Base-by-base conservation (phyloP, 2,113 vertebrate genomes). In the Brachyistius frenatus region DNA sequence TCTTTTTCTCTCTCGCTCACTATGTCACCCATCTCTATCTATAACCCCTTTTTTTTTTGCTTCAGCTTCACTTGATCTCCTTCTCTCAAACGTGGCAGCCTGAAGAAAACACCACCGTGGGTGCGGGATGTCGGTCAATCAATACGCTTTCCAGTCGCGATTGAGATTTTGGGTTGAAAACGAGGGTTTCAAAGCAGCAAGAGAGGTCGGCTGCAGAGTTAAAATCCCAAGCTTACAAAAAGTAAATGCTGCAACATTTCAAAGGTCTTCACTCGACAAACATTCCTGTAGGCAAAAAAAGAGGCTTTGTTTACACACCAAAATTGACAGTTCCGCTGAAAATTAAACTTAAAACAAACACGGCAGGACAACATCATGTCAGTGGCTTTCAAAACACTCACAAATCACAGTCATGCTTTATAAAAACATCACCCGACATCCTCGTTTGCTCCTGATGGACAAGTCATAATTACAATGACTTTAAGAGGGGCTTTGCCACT, bases 61-160 rank as follows among this genome's bases (percentile, higher is more conserved):
- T 46, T 31, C 71, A 71, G 57, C 74, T 60, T 66, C 62, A 80
- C 75, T 84, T 73, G 52, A 87, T 76, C 79, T 81, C 35, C 68
- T 36, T 60, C 80, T 71, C 70, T 36, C 3, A 16, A 60, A 89
- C 83, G 65, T 15, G 10, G 73, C 11, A 46, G 66, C 50, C 31
- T 35, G 7, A 52, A 50, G 67, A 66, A 35, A 54, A 47, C 16
- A 4, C 9, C 4, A 4, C 8, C 41, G 41, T 44, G 2, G 23
- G 33, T 37, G 35, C 1, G 10, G 31, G 78, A 13, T 53, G 69
- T 73, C 72, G 66, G 53, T 89, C 72, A 74, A 36, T 9, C 9
- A 15, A 80, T 54, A 61, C 55, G 68, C 47, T 71, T 76, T 73
- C 52, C 10, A 68, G 16, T 56, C 50, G 23, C 44, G n/a, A 37